Base-by-base conservation (phyloP, 2,113 vertebrate species). In the Camelus dromedarius region DNA sequence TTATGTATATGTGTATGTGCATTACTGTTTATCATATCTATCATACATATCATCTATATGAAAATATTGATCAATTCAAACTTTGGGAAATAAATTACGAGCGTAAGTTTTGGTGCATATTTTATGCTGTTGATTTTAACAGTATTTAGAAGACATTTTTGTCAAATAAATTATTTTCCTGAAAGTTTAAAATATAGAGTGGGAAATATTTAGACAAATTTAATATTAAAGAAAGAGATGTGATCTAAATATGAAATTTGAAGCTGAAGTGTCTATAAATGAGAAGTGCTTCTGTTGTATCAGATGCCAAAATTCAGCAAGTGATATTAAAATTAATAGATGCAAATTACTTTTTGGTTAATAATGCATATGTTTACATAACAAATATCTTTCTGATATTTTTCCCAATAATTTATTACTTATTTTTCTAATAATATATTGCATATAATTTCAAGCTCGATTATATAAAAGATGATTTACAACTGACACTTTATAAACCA, bases 51-150 rank as follows among this genome's bases (percentile, higher is more conserved):
- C 7, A 77, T 66, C 4, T 88, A 73, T n/a, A 35, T 46, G 20
- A 96, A 75, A 93, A 75, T 73, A 64, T 30, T 77, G 20, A 50
- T 81, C 54, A 86, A 60, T 75, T 93, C n/a, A 81, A 60, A 93
- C 10, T 79, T 96, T 89, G 30, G 1, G 18, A 87, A 93, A 70
- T 83, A n/a, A 90, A 6, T 52, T 76, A 9, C 64, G 24, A 85
- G 3, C 66, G 24, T 85, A 30, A 60, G 12, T 64, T 4, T 58
- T 35, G 50, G 3, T 75, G 30, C 3, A 9, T 58, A 77, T 58
- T 76, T 91, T 77, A 58, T 81, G 48, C 16, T 14, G 12, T 24
- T 46, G 8, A 82, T 84, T 84, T 91, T 91, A 89, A 72, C 8
- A 76, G 22, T 10, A 62, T 64, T 76, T 86, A 48, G 42, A 54